Evolutionary conservation across 2,797 vertebrate species (phyloP), one percentile per base, ranked within the genome.

Genomic region (Pipistrellus kuhlii): DNA sequence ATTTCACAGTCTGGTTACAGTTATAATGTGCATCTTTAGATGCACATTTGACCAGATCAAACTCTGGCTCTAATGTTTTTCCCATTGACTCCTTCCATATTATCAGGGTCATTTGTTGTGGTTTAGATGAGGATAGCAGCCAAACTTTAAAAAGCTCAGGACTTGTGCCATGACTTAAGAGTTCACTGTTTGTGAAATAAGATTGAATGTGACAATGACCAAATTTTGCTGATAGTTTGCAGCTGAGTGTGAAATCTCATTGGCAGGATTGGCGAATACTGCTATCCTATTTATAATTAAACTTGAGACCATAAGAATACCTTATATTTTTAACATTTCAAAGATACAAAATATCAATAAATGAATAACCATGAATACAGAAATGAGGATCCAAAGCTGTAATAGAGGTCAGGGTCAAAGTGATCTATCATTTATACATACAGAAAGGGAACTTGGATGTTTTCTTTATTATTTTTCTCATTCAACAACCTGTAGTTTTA

Each of bases 401-500:
- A 46, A 27, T 9, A 91, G 38, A 93, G 55, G 69, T 32, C 35
- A 85, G 59, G n/a, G 51, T 77, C 69, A 88, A 84, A 23, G 17
- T 48, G 17, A 25, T 92, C 46, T 38, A 15, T 94, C 30, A 48
- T 55, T 88, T 64, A 88, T n/a, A 82, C 27, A 73, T 30, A 55
- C 6, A 77, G 25, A 85, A 86, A 89, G 78, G 8, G 12, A 91
- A 69, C 20, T 69, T 55, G 20, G 90, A 62, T 25, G 18, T 71
- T 90, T 91, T 89, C 69, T 55, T 68, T 86, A 7, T 72, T 89
- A 64, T 0, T 85, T 94, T 97, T 94, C 30, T 85, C 51, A 27
- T 90, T 92, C 94, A 38, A 32, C 8, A 69, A 1, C n/a, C 72
- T 93, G 14, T 64, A 93, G 68, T 69, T 91, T 76, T 86, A 87